Percentiles rank a stretch among this genome's conserved stretches.
Conservation (phyloP, 2,888 invertebrate species). For the Hypomecis atomaria region DNA sequence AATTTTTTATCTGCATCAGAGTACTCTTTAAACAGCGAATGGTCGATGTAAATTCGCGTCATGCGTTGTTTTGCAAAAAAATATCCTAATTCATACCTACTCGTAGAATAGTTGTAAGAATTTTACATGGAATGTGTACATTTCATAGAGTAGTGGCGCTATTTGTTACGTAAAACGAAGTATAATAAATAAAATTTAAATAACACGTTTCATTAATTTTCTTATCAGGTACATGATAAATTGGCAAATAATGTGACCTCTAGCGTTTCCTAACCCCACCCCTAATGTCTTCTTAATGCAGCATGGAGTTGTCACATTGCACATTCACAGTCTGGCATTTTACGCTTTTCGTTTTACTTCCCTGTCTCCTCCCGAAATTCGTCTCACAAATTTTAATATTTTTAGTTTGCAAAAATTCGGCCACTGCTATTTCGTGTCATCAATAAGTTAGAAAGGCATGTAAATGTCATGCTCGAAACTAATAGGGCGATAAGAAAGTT, state of each 20-base stretch:
- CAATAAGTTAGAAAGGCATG: constrained; percentile 31
- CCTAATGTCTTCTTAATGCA: constrained; percentile 82
- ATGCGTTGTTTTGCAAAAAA: background rate
- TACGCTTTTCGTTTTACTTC: constrained; percentile 57
- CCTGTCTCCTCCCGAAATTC: constrained; percentile 49
- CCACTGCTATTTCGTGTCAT: constrained; percentile 42
- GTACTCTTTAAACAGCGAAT: constrained; percentile 23
- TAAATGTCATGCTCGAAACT: too few species aligned
- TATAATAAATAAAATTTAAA: background rate
- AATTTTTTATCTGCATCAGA: constrained; percentile 35
- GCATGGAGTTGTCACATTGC: constrained; percentile 79
- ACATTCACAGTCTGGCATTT: constrained; percentile 67
- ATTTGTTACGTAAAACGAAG: too few species aligned
- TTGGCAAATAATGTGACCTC: constrained; percentile 74
- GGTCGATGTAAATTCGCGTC: background rate
- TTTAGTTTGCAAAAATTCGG: constrained; percentile 29
- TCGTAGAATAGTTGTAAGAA: too few species aligned
- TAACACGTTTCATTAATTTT: constrained; percentile 47
- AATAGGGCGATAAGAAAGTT: constrained; percentile 23
- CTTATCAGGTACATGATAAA: constrained; percentile 71
- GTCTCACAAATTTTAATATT: constrained; percentile 41
- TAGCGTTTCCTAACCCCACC: constrained; percentile 61
- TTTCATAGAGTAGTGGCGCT: too few species aligned
- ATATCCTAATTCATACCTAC: constrained; percentile 20
- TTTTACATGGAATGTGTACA: too few species aligned